phyloP scores from a whole-genome alignment of 2,113 vertebrate genomes.

The Xiphias gladius region DNA sequence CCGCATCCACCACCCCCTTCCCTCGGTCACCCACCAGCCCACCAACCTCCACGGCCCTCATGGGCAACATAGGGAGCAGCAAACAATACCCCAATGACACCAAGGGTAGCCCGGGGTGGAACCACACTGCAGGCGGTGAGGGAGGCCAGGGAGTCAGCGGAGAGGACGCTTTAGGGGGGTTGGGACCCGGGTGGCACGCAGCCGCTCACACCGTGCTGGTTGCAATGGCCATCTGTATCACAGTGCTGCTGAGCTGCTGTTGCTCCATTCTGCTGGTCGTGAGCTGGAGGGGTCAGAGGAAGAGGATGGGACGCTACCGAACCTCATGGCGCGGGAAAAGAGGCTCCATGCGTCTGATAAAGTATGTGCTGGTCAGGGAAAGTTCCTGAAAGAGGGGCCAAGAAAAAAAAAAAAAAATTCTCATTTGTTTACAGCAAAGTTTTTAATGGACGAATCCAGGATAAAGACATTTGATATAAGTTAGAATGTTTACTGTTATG shows the following conservation, averaged over 20 bases:
- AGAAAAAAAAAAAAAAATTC: neutral
- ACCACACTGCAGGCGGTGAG: conserved; percentile 76
- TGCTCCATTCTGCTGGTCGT: conserved; percentile 83
- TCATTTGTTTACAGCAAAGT: conserved; percentile 11
- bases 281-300: conserved; percentile 81
- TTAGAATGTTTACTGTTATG: neutral
- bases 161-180: conserved; percentile 32
- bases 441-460: neutral
- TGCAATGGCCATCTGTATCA: conserved; percentile 81
- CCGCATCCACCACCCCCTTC: conserved; percentile 25
- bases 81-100: conserved; percentile 87
- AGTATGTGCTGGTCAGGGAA: conserved; percentile 81
- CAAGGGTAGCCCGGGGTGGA: conserved; percentile 83
- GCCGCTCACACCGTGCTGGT: conserved; percentile 82
- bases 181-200: conserved; percentile 72
- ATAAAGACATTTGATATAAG: neutral
- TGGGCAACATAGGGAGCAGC: conserved; percentile 78
- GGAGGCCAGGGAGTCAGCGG: conserved; percentile 34
- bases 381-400: conserved; percentile 67
- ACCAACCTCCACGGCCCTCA: conserved; percentile 37
- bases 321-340: conserved; percentile 73
- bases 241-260: conserved; percentile 86
- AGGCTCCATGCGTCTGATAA: conserved; percentile 83
- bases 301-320: conserved; percentile 84
- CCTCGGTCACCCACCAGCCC: conserved; percentile 15